phyloP scores from a whole-genome alignment of 92 coral and sea anemone genomes.

The Palythoa heliodiscus region DNA sequence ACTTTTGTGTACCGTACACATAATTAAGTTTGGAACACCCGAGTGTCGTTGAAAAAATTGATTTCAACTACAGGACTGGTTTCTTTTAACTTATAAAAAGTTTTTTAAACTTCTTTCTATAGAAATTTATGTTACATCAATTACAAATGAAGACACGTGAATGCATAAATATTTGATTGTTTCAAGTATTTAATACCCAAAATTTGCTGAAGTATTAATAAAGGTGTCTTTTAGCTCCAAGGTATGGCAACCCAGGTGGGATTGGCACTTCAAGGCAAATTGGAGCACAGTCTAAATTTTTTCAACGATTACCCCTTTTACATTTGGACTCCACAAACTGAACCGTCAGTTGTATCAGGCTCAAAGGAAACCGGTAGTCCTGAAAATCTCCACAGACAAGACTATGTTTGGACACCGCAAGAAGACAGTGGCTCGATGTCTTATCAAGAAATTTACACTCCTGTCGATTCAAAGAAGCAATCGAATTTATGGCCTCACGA shows the following conservation, averaged over 20 bases:
- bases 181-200: not conserved
- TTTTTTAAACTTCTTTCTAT: not conserved
- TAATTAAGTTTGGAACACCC: not conserved
- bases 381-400: not conserved
- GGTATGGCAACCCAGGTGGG: constrained; percentile 39
- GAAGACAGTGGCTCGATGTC: not conserved
- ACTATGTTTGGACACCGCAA: not conserved
- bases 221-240: not conserved
- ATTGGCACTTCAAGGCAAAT: constrained; percentile 33
- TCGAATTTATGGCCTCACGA: constrained; percentile 15
- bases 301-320: constrained; percentile 38
- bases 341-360: not conserved
- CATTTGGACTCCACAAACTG: constrained; percentile 34
- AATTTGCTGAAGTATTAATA: not conserved
- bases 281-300: constrained; percentile 23
- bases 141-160: not conserved
- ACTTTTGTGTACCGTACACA: not conserved
- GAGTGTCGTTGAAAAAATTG: not conserved
- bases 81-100: not conserved
- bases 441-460: constrained; percentile 4
- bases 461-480: not conserved
- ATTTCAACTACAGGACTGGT: not conserved
- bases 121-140: not conserved
- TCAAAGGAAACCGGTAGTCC: constrained; percentile 21
- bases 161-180: not conserved